Conservation (phyloP, 1,140 invertebrate genomes). For the Dreissena polymorpha region DNA sequence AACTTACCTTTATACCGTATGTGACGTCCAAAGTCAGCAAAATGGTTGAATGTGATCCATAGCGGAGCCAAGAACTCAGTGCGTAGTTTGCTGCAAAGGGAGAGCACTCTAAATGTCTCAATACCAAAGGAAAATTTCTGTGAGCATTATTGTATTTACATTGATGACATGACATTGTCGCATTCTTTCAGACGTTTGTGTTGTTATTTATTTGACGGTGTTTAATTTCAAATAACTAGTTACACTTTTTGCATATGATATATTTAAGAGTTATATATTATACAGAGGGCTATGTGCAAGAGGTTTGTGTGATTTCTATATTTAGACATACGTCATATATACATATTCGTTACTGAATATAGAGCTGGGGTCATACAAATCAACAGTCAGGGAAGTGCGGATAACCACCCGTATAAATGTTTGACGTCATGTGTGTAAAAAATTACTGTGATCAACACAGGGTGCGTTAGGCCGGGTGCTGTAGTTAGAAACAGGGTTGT, state of each 20-base stretch:
- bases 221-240: conserved; percentile 47
- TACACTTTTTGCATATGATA: conserved; percentile 32
- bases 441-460: too few species aligned
- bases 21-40: not conserved
- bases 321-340: not conserved
- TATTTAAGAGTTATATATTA: conserved; percentile 48
- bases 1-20: conserved; percentile 18
- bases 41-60: conserved; percentile 15
- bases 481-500: conserved; percentile 40
- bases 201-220: conserved; percentile 25
- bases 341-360: too few species aligned
- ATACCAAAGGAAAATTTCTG: conserved; percentile 37
- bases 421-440: too few species aligned
- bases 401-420: too few species aligned
- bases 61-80: conserved; percentile 20
- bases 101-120: conserved; percentile 44
- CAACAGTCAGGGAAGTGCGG: too few species aligned
- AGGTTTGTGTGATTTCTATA: not conserved
- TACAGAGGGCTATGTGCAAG: conserved; percentile 53
- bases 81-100: conserved; percentile 5
- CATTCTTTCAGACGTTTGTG: not conserved
- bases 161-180: too few species aligned
- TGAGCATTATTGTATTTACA: conserved; percentile 21
- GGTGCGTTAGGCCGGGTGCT: too few species aligned
- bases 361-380: too few species aligned